Evolutionary conservation across 2,113 vertebrate species (phyloP).

Genomic region (Scolopax mira): DNA sequence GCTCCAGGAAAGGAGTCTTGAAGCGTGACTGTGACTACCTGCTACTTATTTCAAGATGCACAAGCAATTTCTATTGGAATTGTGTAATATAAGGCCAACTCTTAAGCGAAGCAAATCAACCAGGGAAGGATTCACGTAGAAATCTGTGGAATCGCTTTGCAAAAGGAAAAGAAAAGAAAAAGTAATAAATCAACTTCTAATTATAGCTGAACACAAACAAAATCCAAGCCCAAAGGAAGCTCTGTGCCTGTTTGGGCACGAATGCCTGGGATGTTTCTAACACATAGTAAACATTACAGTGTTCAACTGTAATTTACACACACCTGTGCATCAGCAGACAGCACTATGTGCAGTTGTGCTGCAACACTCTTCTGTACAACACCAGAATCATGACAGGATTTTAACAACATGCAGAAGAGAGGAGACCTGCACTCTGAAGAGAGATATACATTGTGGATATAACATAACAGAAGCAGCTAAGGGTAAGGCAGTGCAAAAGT

Average conservation of each 20-base stretch:
- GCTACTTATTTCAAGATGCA: neutral
- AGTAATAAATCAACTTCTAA: neutral
- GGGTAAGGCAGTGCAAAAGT: neutral
- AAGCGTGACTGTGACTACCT: neutral
- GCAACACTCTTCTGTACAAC: neutral
- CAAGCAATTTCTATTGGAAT: neutral
- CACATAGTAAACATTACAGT: neutral
- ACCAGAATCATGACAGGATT: neutral
- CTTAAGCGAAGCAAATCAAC: neutral
- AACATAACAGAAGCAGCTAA: neutral
- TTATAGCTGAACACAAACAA: neutral
- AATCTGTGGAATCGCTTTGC: neutral
- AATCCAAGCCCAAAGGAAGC: neutral
- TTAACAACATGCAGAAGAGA: neutral
- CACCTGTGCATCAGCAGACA: neutral
- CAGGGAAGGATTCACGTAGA: neutral
- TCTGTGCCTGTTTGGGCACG: neutral
- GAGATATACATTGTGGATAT: neutral
- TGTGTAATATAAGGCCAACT: neutral
- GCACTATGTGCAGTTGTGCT: neutral
- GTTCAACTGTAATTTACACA: neutral
- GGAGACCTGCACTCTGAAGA: neutral
- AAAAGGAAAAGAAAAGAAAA: neutral
- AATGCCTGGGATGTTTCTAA: neutral
- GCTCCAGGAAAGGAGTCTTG: neutral